Evolutionary conservation across 2,888 invertebrate genomes (phyloP).

Genomic region (Subacronicta megacephala): DNA sequence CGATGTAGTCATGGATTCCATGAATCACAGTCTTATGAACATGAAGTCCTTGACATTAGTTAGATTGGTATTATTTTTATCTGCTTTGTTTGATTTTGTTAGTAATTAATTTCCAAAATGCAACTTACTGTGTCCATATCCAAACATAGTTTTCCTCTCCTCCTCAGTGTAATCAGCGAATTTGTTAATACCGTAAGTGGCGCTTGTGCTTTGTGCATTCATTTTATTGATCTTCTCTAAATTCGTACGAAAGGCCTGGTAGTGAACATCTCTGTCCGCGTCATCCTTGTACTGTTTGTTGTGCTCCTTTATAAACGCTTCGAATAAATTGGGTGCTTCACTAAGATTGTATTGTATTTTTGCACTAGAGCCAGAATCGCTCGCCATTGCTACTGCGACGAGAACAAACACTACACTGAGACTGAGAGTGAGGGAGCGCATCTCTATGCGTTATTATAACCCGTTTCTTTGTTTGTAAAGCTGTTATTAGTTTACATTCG

Average conservation of each 20-base stretch:
- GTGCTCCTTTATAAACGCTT: slow-evolving; percentile 61
- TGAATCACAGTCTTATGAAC: background rate
- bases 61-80: slow-evolving; percentile 1
- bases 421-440: slow-evolving; percentile 37
- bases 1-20: background rate
- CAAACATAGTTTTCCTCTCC: slow-evolving; percentile 51
- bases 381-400: slow-evolving; percentile 48
- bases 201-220: slow-evolving; percentile 40
- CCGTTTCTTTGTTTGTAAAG: slow-evolving; percentile 19
- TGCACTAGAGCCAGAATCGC: slow-evolving; percentile 11
- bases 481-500: slow-evolving; percentile 2
- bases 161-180: slow-evolving; percentile 68
- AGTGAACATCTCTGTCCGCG: slow-evolving; percentile 63
- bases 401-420: slow-evolving; percentile 40
- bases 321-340: slow-evolving; percentile 59
- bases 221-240: slow-evolving; percentile 61
- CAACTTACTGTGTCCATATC: slow-evolving; percentile 44
- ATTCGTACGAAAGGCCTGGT: slow-evolving; percentile 57
- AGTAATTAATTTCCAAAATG: background rate
- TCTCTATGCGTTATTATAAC: slow-evolving; percentile 14
- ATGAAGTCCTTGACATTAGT: slow-evolving; percentile 18
- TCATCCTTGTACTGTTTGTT: slow-evolving; percentile 65
- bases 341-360: slow-evolving; percentile 58
- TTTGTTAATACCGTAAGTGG: slow-evolving; percentile 64
- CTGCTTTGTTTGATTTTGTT: background rate